Evolutionary conservation across 1,140 invertebrate genomes (phyloP), one percentile per base, ranked within the genome.

Genomic region (Anastrepha obliqua): DNA sequence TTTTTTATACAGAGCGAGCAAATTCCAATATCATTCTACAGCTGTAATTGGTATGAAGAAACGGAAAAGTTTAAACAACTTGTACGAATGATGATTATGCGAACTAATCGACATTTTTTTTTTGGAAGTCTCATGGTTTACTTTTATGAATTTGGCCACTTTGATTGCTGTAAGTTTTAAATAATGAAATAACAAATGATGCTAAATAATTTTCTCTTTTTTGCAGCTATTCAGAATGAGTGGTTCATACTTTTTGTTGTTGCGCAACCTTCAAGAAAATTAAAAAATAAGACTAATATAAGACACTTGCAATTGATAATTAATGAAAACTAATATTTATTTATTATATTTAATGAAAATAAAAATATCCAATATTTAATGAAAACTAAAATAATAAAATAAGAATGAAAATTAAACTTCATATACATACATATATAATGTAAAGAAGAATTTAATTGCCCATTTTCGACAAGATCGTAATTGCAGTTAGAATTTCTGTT

Each of bases 81-180:
- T 87, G 88, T 90, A 64, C 88, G 87, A 65, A 92, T 92, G 91
- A 91, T 92, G 91, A 89, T 91, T 87, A 90, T 91, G 89, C 91
- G 91, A 70, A 89, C 90, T 67, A 90, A 91, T 88, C 89, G 78
- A 7, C 55, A 70, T 60, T 92, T 90, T 44, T 44, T 88, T 89
- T 17, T 85, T 92, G 74, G 91, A 92, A 59, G 90, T 92, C 58
- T 92, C 91, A 58, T 92, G 90, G 91, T 92, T 92, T 65, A 89
- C 90, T 67, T 89, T 89, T 65, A 92, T 92, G 91, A 90, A 91
- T 9, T 81, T 92, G 88, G 91, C 91, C 64, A 92, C 91, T 0
- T 88, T 92, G 8, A 90, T 92, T 91, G 87, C 90, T 86, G 91
- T 92, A 88, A 87, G 90, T 11, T 44, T 39, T 20, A 86, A 15